These are phyloP conservation scores for Lacanobia wlatinum DNA, from an alignment of 2,888 invertebrate genomes.

Conservation along the genomic window DNA sequence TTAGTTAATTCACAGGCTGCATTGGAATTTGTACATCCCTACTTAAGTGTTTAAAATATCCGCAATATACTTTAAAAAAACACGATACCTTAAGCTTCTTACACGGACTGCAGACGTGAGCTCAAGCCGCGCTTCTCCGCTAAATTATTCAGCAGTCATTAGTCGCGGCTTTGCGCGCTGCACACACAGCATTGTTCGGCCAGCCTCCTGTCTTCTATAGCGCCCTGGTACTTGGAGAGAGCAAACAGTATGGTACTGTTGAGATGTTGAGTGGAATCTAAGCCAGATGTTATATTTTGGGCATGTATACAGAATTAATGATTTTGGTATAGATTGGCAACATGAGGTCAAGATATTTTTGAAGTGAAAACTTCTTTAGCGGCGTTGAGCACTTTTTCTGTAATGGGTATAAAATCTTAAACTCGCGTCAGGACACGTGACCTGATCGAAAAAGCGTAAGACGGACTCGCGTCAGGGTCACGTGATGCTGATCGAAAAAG, in stretches of 20 bases:
- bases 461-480: too few species aligned
- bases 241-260: constrained; percentile 49
- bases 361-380: too few species aligned
- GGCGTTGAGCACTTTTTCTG: too few species aligned
- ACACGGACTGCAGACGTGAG: constrained; percentile 33
- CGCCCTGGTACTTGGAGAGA: constrained; percentile 65
- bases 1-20: too few species aligned
- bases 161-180: constrained; percentile 72
- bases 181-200: constrained; percentile 68
- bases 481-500: too few species aligned
- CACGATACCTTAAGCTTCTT: constrained; percentile 1
- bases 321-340: constrained; percentile 5
- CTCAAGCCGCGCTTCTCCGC: constrained; percentile 56
- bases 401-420: too few species aligned
- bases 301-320: background rate
- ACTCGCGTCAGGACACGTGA: too few species aligned
- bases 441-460: too few species aligned
- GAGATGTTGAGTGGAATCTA: constrained; percentile 24
- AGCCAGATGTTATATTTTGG: constrained; percentile 44
- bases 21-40: too few species aligned
- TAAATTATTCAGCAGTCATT: constrained; percentile 86
- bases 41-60: too few species aligned
- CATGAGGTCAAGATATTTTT: background rate
- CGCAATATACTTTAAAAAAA: background rate
- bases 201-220: constrained; percentile 63